Percentiles rank a stretch among this genome's conserved stretches.
Conservation (phyloP, 2,888 invertebrate genomes). For the Hetaerina titia region DNA sequence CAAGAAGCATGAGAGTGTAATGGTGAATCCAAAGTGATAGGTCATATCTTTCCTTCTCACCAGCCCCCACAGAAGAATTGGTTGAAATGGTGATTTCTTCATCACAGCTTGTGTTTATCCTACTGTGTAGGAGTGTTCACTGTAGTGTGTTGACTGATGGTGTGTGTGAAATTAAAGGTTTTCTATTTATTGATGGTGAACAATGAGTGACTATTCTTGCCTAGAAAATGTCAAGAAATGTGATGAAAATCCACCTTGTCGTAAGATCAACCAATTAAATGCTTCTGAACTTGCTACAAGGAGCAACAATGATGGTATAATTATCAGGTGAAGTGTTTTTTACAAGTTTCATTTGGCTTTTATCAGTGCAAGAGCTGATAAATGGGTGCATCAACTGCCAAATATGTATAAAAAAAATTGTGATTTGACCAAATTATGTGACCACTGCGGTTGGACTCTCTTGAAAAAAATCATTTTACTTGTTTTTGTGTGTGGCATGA, state of each 20-base stretch:
- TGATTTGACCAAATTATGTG: constrained; percentile 15
- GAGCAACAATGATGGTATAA: background rate
- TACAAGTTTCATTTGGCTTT: background rate
- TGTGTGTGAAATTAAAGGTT: constrained; percentile 11
- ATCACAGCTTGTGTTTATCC: constrained; percentile 57
- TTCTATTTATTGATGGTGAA: constrained; percentile 58
- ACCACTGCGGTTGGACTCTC: background rate
- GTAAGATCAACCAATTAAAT: background rate
- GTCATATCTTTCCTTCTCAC: background rate
- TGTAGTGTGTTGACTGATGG: background rate
- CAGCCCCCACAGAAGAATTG: background rate
- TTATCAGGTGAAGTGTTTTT: background rate
- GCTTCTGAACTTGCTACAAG: background rate
- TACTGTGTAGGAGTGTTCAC: constrained; percentile 63
- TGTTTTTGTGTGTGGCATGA: background rate
- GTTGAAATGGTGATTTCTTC: constrained; percentile 12
- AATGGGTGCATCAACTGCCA: background rate
- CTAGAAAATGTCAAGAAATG: background rate
- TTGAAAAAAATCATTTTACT: background rate
- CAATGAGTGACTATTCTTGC: background rate
- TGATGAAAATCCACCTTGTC: background rate
- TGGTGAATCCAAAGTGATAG: constrained; percentile 71
- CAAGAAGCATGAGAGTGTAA: constrained; percentile 70
- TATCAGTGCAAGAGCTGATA: background rate
- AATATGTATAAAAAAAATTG: background rate